Conservation (phyloP, 2,113 vertebrate species). For the Marmota flaviventris region DNA sequence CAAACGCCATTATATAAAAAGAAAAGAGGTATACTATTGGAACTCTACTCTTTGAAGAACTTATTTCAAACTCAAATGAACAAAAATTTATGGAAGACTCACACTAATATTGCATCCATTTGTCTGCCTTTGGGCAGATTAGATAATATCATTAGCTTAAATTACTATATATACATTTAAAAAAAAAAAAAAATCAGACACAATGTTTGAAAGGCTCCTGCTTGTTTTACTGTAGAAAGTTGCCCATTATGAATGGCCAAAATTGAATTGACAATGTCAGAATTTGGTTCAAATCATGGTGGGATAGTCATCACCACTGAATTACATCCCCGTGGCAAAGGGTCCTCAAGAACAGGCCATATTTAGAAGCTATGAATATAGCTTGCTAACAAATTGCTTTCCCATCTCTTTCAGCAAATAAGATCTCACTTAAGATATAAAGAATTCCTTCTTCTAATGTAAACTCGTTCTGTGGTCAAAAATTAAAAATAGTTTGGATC, state of each 20-base stretch:
- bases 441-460: not conserved
- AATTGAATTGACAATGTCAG: constrained; percentile 50
- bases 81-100: not conserved
- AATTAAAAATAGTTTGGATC: not conserved
- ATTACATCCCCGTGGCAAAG: not conserved
- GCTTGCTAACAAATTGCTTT: not conserved
- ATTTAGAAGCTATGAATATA: not conserved
- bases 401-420: not conserved
- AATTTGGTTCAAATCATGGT: not conserved
- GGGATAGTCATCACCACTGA: not conserved
- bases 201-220: not conserved
- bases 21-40: not conserved
- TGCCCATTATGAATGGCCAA: not conserved
- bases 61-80: constrained; percentile 9
- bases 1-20: not conserved
- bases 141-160: not conserved
- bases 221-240: not conserved
- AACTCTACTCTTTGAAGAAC: not conserved
- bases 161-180: not conserved
- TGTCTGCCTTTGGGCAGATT: not conserved
- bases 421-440: not conserved
- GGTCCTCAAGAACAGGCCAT: not conserved
- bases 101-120: not conserved
- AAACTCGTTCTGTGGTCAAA: not conserved
- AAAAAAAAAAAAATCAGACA: not conserved